These are phyloP conservation scores for Huso huso DNA, from an alignment of 2,797 vertebrate species.

Conservation along the genomic window DNA sequence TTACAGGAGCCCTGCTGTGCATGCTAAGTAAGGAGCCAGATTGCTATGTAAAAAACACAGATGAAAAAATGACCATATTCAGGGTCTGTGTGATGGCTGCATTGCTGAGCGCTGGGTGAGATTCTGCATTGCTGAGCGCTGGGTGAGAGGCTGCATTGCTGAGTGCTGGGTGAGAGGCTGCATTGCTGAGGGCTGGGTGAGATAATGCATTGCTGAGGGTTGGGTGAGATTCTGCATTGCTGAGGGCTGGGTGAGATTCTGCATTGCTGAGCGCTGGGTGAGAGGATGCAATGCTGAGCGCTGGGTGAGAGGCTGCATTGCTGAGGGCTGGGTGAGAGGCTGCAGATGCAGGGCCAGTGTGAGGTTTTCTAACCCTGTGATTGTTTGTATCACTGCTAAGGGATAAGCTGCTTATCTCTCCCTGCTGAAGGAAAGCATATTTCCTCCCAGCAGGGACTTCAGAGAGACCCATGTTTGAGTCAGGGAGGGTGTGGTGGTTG, in stretches of 20 bases:
- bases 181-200: neutral
- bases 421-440: no score
- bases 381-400: no score
- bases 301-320: slow-evolving; percentile 20
- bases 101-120: slow-evolving; percentile 11
- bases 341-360: no score
- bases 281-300: neutral
- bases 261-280: neutral
- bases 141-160: no score
- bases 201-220: slow-evolving; percentile 19
- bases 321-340: slow-evolving; percentile 6
- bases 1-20: slow-evolving; percentile 32
- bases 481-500: no score
- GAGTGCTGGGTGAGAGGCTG: neutral
- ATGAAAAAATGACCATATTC: slow-evolving; percentile 50
- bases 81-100: slow-evolving; percentile 30
- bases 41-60: slow-evolving; percentile 45
- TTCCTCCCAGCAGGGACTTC: no score
- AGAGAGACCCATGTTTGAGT: no score
- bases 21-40: slow-evolving; percentile 41
- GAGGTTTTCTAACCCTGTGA: no score
- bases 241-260: slow-evolving; percentile 9
- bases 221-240: slow-evolving; percentile 20
- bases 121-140: no score
- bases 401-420: no score